Evolutionary conservation across 2,888 invertebrate genomes (phyloP).

Genomic region (Brassicogethes aeneus): DNA sequence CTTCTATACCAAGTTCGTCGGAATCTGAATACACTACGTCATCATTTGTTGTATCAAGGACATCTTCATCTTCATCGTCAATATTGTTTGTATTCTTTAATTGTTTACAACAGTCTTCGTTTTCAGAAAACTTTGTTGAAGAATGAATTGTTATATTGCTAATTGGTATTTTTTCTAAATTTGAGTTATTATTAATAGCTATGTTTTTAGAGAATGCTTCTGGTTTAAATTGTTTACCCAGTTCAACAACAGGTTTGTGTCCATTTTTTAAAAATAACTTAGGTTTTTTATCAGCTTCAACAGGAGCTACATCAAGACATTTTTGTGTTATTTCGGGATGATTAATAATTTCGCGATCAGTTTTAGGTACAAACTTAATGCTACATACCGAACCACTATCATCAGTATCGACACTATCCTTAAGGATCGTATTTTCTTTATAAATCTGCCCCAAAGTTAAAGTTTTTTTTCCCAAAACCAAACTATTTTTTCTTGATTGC

Average conservation of each 20-base stretch:
- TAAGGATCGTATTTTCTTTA: background rate
- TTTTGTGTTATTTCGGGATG: background rate
- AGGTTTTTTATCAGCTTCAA: background rate
- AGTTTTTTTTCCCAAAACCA: background rate
- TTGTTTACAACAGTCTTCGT: background rate
- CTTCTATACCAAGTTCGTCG: slow-evolving; percentile 6
- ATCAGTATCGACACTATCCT: background rate
- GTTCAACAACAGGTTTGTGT: no score
- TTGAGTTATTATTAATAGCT: background rate
- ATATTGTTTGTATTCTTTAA: no score
- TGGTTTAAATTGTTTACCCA: no score
- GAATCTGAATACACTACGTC: no score
- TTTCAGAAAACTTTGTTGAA: background rate
- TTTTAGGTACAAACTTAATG: no score
- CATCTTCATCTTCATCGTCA: no score
- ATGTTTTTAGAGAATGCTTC: background rate
- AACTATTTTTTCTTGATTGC: no score
- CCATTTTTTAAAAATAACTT: no score
- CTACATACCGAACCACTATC: no score
- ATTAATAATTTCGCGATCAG: background rate
- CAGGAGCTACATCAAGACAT: background rate
- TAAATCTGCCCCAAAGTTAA: background rate
- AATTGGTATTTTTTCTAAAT: background rate
- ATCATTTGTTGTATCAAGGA: no score
- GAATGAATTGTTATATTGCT: background rate